Evolutionary conservation across 2,797 vertebrate species (phyloP).

Genomic region (Sebastes oblongus): DNA sequence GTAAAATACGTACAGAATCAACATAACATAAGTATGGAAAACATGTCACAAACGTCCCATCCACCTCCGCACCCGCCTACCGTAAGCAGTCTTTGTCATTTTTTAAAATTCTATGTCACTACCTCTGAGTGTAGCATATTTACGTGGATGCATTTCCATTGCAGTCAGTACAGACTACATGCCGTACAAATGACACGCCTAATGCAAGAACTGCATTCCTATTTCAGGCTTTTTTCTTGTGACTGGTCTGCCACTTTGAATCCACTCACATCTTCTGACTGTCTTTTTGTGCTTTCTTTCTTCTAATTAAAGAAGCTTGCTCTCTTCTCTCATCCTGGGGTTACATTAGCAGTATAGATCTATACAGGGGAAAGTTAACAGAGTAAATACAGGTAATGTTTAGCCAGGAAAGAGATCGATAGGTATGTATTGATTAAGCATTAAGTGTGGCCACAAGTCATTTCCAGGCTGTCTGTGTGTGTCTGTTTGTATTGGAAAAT

Average conservation of each 20-base stretch:
- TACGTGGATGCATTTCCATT: no score
- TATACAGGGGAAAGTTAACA: slow-evolving; percentile 23
- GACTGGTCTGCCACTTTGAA: not conserved
- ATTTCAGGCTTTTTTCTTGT: no score
- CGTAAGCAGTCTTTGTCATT: no score
- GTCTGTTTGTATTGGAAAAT: slow-evolving; percentile 18
- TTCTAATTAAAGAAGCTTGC: not conserved
- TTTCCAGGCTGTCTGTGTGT: slow-evolving; percentile 40
- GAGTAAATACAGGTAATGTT: slow-evolving; percentile 49
- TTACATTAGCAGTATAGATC: slow-evolving; percentile 34
- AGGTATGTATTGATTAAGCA: slow-evolving; percentile 47
- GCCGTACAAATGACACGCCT: no score
- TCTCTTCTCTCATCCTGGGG: not conserved
- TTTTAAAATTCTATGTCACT: no score
- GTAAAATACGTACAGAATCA: no score
- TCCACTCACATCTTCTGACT: not conserved
- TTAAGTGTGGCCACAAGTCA: slow-evolving; percentile 47
- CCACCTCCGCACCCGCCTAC: no score
- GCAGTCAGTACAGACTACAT: no score
- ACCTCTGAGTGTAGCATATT: no score
- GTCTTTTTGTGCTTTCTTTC: not conserved
- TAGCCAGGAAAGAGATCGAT: slow-evolving; percentile 40
- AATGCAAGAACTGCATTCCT: no score
- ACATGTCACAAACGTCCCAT: no score
- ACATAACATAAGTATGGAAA: no score